Conservation (phyloP, 2,113 vertebrate species). For the Blennius ocellaris region DNA sequence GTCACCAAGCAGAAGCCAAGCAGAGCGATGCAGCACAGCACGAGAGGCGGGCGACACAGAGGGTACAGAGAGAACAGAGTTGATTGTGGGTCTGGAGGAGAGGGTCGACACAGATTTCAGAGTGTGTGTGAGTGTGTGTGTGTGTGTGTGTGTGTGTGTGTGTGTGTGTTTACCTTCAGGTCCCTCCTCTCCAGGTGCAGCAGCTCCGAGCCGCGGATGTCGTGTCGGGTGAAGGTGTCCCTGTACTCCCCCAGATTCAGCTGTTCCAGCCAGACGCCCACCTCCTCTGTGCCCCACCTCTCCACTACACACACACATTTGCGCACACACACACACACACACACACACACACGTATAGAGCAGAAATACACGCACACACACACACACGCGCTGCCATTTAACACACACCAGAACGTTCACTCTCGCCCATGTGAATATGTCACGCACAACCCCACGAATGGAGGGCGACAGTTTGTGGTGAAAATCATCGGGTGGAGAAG, state of each 20-base stretch:
- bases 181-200: constrained; percentile 99
- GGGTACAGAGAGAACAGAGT: constrained; percentile 49
- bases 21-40: constrained; percentile 77
- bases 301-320: constrained; percentile 96
- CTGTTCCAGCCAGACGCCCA: constrained; percentile 99
- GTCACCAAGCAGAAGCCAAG: constrained; percentile 80
- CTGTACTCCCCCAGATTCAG: constrained; percentile 99
- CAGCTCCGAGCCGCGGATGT: constrained; percentile 99
- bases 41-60: constrained; percentile 62
- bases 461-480: constrained; percentile 22
- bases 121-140: constrained; percentile 40
- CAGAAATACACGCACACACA: constrained; percentile 44
- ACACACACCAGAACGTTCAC: too few species aligned
- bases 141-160: constrained; percentile 73
- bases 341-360: constrained; percentile 85
- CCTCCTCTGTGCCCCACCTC: constrained; percentile 99
- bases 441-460: constrained; percentile 10
- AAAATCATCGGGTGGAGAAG: constrained; percentile 42
- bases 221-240: constrained; percentile 98
- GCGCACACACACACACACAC: constrained; percentile 83
- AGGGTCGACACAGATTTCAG: constrained; percentile 77
- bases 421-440: background rate
- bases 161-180: constrained; percentile 93
- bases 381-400: constrained; percentile 10
- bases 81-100: constrained; percentile 83